Evolutionary conservation across 1,140 invertebrate species (phyloP).

Genomic region (Trinorchestia longiramus): DNA sequence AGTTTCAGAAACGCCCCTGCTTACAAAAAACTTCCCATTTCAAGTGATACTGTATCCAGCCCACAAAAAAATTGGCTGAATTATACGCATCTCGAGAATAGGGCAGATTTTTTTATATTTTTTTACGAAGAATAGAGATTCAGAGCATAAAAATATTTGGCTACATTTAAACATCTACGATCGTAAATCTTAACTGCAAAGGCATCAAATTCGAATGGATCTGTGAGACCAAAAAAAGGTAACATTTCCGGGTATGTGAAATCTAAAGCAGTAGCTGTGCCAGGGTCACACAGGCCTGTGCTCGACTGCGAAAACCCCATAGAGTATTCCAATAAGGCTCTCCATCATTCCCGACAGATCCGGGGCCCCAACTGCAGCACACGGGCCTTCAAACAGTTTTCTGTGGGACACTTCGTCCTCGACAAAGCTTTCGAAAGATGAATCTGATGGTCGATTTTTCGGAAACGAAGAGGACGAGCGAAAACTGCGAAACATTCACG

Average conservation of each 20-base stretch:
- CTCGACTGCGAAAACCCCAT: slow-evolving; percentile 50
- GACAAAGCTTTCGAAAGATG: slow-evolving; percentile 50
- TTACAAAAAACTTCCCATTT: not conserved
- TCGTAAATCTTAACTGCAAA: not conserved
- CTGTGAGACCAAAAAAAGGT: not conserved
- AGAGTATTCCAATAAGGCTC: slow-evolving; percentile 51
- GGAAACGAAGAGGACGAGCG: not conserved
- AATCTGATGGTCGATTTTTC: slow-evolving; percentile 36
- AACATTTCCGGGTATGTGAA: not conserved
- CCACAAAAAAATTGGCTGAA: not conserved
- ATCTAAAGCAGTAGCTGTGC: not conserved
- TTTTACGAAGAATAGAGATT: not conserved
- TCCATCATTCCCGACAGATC: slow-evolving; percentile 52
- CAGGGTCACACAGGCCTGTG: not conserved
- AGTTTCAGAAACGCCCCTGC: not conserved
- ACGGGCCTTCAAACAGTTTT: slow-evolving; percentile 18
- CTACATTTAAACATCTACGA: not conserved
- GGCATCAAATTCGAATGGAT: not conserved
- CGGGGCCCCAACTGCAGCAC: slow-evolving; percentile 6
- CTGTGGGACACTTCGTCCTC: slow-evolving; percentile 45
- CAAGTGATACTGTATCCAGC: not conserved
- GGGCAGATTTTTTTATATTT: not conserved
- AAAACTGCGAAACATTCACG: not conserved
- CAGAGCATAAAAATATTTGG: not conserved
- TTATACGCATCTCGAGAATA: not conserved